Base-by-base conservation (phyloP, 2,888 invertebrate genomes). In the Sinotaia quadrata region DNA sequence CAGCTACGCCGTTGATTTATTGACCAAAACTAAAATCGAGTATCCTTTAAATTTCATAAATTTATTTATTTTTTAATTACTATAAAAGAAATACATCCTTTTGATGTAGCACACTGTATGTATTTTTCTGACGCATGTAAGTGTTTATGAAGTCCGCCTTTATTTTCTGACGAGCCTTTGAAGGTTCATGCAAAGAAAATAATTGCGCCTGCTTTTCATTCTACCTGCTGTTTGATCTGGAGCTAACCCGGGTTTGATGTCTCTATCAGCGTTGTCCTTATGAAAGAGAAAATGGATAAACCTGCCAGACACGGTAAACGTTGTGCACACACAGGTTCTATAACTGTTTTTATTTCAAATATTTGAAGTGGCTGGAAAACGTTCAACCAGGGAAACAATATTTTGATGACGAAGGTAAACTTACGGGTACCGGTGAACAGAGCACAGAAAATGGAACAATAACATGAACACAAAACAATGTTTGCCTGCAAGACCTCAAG, bases 371-470 rank as follows among this genome's bases (percentile, higher is more conserved):
- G 18, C 44, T 24, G 59, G 18, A 33, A 8, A 27, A 15, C 21
- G 37, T 15, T 31, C n/a, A 47, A 41, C 12, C 29, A 27, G 29
- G 24, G 29, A 18, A 29, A 37, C 59, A 59, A 37, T 44, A 59
- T 59, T 59, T 59, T 59, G 59, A 59, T 31, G 59, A 59, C 4
- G 12, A 59, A 29, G 31, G 44, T 29, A 41, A 59, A 44, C 59
- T 27, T n/a, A n/a, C n/a, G n/a, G n/a, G n/a, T n/a, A n/a, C n/a
- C n/a, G 31, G 31, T 36, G 18, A 27, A 31, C 21, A 29, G 10
- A 24, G 7, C 27, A 27, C 8, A 1, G 29, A n/a, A n/a, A n/a
- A n/a, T n/a, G n/a, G n/a, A n/a, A n/a, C n/a, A n/a, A n/a, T n/a
- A n/a, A n/a, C n/a, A n/a, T n/a, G n/a, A n/a, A n/a, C n/a, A n/a